phyloP scores from a whole-genome alignment of 2,888 invertebrate genomes.

The Cerastis rubricosa region DNA sequence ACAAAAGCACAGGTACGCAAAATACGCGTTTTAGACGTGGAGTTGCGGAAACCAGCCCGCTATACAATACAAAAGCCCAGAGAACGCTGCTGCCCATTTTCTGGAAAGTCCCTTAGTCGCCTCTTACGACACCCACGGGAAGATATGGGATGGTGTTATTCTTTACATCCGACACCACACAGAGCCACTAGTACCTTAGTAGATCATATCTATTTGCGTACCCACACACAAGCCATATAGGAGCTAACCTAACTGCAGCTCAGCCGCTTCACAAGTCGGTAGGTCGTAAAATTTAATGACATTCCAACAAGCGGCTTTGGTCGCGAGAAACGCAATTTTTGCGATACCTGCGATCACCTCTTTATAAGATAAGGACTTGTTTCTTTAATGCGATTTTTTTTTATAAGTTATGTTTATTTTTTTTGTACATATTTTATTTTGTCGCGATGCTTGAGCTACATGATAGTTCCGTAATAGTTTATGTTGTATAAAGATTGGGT shows the following conservation, averaged over 20 bases:
- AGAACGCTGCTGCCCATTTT: too few species aligned
- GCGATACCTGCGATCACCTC: conserved; percentile 79
- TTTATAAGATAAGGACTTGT: conserved; percentile 75
- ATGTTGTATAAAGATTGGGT: neutral
- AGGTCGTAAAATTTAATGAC: conserved; percentile 87
- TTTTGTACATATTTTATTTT: neutral
- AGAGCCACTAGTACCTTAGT: too few species aligned
- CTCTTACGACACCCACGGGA: too few species aligned
- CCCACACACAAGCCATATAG: conserved; percentile 35
- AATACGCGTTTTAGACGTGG: too few species aligned
- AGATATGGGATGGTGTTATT: too few species aligned
- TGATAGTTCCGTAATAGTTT: neutral
- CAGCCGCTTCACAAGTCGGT: conserved; percentile 78
- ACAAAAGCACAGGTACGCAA: too few species aligned
- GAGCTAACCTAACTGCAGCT: conserved; percentile 66
- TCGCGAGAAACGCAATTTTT: conserved; percentile 83
- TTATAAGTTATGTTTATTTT: neutral
- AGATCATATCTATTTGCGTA: conserved; percentile 63
- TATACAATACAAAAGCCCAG: too few species aligned
- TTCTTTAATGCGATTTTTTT: conserved; percentile 34
- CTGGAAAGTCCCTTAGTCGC: too few species aligned
- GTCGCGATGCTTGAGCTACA: neutral
- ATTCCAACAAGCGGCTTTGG: conserved; percentile 74
- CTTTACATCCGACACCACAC: too few species aligned
- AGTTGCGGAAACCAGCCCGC: too few species aligned